Base-by-base conservation (phyloP, 2,797 vertebrate genomes). In the Poeciliopsis turneri region DNA sequence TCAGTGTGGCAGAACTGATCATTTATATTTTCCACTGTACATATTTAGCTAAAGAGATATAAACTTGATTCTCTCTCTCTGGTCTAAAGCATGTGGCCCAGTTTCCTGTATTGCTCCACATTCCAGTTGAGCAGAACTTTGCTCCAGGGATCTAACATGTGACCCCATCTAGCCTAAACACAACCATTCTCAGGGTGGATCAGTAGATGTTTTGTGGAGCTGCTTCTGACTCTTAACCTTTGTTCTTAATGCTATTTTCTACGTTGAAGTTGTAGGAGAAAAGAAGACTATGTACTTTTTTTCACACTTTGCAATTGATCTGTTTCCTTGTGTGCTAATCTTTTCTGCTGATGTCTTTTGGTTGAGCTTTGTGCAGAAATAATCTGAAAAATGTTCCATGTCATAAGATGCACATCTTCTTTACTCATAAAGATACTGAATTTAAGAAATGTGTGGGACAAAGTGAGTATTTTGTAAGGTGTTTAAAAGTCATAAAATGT, bases 71-170 rank as follows among this genome's bases (percentile, higher is more conserved):
- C 83, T 75, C 80, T 90, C 88, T 81, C 82, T 83, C 81, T 77
- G 80, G 85, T 91, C 78, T 51, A 10, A 76, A 80, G 86, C 86
- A 78, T 84, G 89, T 90, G 90, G 88, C 87, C 86, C 78, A 90
- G 78, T 92, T 93, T 93, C 86, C 89, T 91, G 84, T 80, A 80
- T 76, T 86, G 87, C 87, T 87, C 80, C 88, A 86, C 91, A 92
- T 94, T 93, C 89, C 91, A 83, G 23, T 53, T 53, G 86, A 76
- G 85, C 83, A 75, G 84, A 90, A 85, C 77, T 85, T 73, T 77
- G 51, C 89, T 88, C 85, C 74, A 33, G 88, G 87, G 88, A 90
- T 79, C 83, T 81, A 82, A 76, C 87, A 92, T 84, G 83, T 91
- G 89, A 92, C 91, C 87, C 89, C 77, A 86, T 84, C 72, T 78